Percentiles rank a stretch among this genome's conserved stretches.
These are phyloP conservation scores for Melinopterus prodromus DNA, from an alignment of 2,888 invertebrate genomes.

Conservation along the genomic window DNA sequence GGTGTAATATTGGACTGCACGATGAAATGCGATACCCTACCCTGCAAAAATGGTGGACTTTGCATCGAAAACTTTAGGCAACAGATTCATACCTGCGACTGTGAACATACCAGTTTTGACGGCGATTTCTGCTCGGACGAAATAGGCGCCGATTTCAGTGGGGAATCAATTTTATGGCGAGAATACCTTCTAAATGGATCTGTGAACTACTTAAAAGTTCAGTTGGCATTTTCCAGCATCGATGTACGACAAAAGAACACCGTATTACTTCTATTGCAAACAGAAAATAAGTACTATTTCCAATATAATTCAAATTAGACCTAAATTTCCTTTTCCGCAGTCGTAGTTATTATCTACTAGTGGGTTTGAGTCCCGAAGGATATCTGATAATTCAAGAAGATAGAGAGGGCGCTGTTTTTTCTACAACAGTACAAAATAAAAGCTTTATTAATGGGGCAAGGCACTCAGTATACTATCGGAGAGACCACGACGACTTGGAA, in stretches of 20 bases:
- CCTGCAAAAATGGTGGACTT: constrained; percentile 87
- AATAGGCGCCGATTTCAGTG: constrained; percentile 89
- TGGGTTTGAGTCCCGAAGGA: constrained; percentile 84
- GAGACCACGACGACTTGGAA: constrained; percentile 76
- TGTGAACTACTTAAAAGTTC: constrained; percentile 81
- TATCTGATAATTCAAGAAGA: constrained; percentile 87
- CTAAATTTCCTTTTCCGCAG: constrained; percentile 57
- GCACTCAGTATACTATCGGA: constrained; percentile 76
- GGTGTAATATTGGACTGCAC: constrained; percentile 84
- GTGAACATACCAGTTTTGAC: constrained; percentile 88
- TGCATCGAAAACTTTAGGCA: constrained; percentile 90
- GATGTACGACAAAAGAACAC: constrained; percentile 81
- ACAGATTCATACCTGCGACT: constrained; percentile 87
- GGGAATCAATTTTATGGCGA: constrained; percentile 83
- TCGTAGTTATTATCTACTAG: constrained; percentile 83
- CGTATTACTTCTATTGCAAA: constrained; percentile 80
- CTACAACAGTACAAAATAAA: constrained; percentile 78
- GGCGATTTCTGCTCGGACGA: constrained; percentile 90
- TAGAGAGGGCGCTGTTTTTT: constrained; percentile 76
- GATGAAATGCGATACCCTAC: constrained; percentile 88
- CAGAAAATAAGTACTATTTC: constrained; percentile 76
- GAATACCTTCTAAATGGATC: constrained; percentile 77
- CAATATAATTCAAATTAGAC: not conserved
- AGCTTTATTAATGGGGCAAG: constrained; percentile 84
- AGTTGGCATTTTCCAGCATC: constrained; percentile 86